Evolutionary conservation across 2,113 vertebrate species (phyloP), one percentile per base, ranked within the genome.

Genomic region (Acinonyx jubatus): DNA sequence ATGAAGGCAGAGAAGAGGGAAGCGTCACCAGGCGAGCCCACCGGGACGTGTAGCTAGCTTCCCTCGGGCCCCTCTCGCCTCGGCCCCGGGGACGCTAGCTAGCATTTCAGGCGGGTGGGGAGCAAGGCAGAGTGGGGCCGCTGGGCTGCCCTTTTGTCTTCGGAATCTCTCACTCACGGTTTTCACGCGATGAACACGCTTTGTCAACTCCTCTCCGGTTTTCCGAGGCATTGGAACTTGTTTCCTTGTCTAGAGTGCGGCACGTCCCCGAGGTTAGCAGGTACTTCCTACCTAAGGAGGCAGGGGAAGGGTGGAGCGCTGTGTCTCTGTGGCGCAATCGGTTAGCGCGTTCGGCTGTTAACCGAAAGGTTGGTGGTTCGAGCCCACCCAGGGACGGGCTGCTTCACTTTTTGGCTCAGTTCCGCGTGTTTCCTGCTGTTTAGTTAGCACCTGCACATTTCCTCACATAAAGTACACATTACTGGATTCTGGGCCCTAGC

Each of bases 251-350:
- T 29, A 29, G 25, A 27, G 61, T 0, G 23, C 9, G 25, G 61
- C 61, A 27, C 4, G 63, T 65, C 27, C 63, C 25, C 63, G 63
- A 65, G 27, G 63, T 31, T 65, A 65, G 27, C 1, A 65, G 63
- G 63, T 29, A 63, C 61, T 63, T 27, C 4, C 25, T 27, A 63
- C 25, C 25, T 41, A 41, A 73, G 71, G 12, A 73, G 69, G 36
- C 18, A 11, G 5, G 36, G 2, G 0, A 0, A 1, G 0, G 1
- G 21, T 2, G 2, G 68, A 1, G 52, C 1, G 15, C 52, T 55
- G 55, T 57, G 55, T 57, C 55, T 57, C 55, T 57, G 55, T 57
- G 19, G 55, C 55, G 55, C 55, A 57, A 18, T 57, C 19, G 50
- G 50, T 50, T 50, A 45, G 55, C 55, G 55, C 55, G 21, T 5